phyloP scores from a whole-genome alignment of 2,888 invertebrate species.

The Diarsia mendica region DNA sequence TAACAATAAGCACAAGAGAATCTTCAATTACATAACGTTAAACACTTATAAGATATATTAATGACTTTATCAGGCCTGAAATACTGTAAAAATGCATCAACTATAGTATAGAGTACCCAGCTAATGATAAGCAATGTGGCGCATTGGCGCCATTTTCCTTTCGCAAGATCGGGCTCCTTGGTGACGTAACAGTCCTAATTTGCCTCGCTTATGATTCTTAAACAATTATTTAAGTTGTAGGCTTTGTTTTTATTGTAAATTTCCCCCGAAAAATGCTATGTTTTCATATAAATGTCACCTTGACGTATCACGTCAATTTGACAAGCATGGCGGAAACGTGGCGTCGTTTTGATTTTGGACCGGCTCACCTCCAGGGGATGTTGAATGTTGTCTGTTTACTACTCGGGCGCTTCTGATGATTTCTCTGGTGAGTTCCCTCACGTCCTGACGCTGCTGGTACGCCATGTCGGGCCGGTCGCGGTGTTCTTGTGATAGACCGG shows the following conservation, averaged over 20 bases:
- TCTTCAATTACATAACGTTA: slow-evolving; percentile 60
- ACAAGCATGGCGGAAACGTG: slow-evolving; percentile 90
- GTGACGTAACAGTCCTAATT: slow-evolving; percentile 87
- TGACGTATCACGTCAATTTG: slow-evolving; percentile 90
- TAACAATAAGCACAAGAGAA: slow-evolving; percentile 44
- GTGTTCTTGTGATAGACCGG: slow-evolving; percentile 87
- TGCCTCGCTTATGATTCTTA: slow-evolving; percentile 65
- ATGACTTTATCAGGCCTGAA: background rate
- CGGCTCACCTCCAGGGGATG: slow-evolving; percentile 89
- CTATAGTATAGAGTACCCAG: slow-evolving; percentile 32
- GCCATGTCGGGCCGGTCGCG: slow-evolving; percentile 88
- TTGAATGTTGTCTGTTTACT: slow-evolving; percentile 83
- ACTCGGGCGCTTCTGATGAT: slow-evolving; percentile 87
- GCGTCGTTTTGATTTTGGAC: slow-evolving; percentile 85
- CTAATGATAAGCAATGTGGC: slow-evolving; percentile 70
- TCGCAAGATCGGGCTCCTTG: slow-evolving; percentile 77
- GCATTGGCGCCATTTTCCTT: slow-evolving; percentile 90
- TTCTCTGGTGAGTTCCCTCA: slow-evolving; percentile 86
- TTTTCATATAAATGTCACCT: slow-evolving; percentile 89
- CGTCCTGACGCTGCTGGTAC: slow-evolving; percentile 87
- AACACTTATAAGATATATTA: slow-evolving; percentile 13
- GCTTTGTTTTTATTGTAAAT: slow-evolving; percentile 71
- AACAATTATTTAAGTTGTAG: slow-evolving; percentile 50
- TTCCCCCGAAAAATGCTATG: slow-evolving; percentile 80
- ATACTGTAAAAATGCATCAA: slow-evolving; percentile 24